Conservation (phyloP, 1,140 invertebrate species). For the Cydia pomonella region DNA sequence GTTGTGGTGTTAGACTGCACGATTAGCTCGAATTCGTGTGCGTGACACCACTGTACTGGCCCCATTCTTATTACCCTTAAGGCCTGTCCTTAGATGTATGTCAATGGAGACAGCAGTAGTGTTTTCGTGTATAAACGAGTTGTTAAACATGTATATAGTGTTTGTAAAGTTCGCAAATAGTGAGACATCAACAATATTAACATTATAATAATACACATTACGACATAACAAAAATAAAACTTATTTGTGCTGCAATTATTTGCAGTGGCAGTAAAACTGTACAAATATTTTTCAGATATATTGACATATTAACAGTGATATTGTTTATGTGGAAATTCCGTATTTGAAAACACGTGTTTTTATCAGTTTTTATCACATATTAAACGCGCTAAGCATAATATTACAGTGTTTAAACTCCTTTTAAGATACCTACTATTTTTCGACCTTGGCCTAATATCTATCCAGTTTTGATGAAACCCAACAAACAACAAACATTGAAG, state of each 20-base stretch:
- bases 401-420: neutral
- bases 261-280: neutral
- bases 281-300: neutral
- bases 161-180: neutral
- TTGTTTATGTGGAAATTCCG: neutral
- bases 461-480: no score
- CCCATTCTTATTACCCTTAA: no score
- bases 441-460: neutral
- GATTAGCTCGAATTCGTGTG: no score
- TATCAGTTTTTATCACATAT: neutral
- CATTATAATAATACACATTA: neutral
- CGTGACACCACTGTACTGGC: no score
- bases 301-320: constrained; percentile 4
- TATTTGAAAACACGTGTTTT: neutral
- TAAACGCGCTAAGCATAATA: neutral
- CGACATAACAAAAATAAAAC: neutral
- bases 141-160: no score
- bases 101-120: no score
- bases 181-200: no score
- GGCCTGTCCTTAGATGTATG: no score
- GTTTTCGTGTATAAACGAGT: no score
- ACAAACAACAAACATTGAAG: neutral
- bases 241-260: neutral
- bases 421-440: neutral
- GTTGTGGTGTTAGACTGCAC: no score